Conservation (phyloP, 2,888 invertebrate genomes). For the Scrobipalpa atriplicella region DNA sequence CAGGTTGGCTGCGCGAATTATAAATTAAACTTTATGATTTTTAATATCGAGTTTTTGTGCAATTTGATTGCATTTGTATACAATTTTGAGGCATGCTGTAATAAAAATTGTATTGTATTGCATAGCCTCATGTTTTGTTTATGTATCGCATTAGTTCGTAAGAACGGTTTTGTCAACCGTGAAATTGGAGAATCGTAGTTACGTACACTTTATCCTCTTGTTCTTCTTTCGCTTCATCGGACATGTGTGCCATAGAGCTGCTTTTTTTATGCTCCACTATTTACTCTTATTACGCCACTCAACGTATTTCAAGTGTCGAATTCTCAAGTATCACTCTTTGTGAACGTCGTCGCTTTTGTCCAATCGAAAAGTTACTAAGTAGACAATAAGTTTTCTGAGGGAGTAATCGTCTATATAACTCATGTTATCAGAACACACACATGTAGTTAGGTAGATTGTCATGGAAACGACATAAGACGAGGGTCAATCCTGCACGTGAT, state of each 20-base stretch:
- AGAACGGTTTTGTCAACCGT: constrained; percentile 45
- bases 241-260: constrained; percentile 48
- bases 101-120: background rate
- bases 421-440: constrained; percentile 32
- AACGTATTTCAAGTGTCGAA: constrained; percentile 9
- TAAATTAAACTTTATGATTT: constrained; percentile 28
- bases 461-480: constrained; percentile 45
- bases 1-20: constrained; percentile 30
- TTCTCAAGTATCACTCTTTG: background rate
- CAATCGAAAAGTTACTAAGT: background rate
- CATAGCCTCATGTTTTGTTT: background rate
- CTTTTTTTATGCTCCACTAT: constrained; percentile 36
- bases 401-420: background rate
- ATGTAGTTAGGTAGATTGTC: constrained; percentile 36
- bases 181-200: constrained; percentile 54
- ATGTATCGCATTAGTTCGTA: constrained; percentile 32
- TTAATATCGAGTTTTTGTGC: background rate
- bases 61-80: background rate
- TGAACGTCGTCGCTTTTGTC: constrained; percentile 2
- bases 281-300: background rate
- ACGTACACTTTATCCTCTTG: constrained; percentile 45
- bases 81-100: too few relatives aligned
- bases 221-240: constrained; percentile 53
- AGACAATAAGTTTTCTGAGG: constrained; percentile 2
- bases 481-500: constrained; percentile 45